Conservation (phyloP, 1,140 invertebrate genomes). For the Pararge aegeria region DNA sequence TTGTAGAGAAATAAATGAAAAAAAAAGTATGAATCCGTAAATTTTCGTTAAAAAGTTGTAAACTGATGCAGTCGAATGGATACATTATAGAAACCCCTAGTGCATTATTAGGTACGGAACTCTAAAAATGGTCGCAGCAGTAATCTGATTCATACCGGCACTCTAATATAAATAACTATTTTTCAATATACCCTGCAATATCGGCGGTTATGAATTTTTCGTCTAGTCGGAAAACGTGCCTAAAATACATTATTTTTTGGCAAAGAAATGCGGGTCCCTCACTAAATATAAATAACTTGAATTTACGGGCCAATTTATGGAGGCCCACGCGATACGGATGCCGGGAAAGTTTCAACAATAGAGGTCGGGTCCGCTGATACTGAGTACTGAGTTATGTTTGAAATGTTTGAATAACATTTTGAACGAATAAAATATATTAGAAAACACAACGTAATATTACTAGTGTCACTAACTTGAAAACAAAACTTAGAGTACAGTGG, state of each 20-base stretch:
- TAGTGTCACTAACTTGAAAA: too few species aligned
- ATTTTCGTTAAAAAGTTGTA: too few species aligned
- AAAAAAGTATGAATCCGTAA: too few species aligned
- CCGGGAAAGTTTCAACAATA: background rate
- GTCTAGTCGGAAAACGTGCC: conserved; percentile 34
- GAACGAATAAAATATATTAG: background rate
- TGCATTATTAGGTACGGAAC: conserved; percentile 1
- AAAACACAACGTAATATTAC: too few species aligned
- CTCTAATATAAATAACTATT: conserved; percentile 43
- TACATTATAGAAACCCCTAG: too few species aligned
- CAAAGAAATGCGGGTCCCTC: conserved; percentile 30
- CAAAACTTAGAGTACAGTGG: too few species aligned
- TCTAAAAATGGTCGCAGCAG: background rate
- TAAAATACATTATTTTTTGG: conserved; percentile 36
- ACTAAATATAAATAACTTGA: conserved; percentile 36
- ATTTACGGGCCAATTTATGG: conserved; percentile 25
- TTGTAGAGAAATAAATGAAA: too few species aligned
- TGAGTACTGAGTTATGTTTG: background rate
- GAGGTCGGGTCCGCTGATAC: background rate
- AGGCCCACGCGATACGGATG: background rate
- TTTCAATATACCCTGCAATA: conserved; percentile 45
- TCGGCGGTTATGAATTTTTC: conserved; percentile 43
- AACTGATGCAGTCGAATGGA: too few species aligned
- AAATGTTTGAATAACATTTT: background rate
- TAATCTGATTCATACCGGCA: conserved; percentile 23